These are phyloP conservation scores for Pangasius sanitwongsei DNA, from an alignment of 2,797 vertebrate species.

Conservation along the genomic window DNA sequence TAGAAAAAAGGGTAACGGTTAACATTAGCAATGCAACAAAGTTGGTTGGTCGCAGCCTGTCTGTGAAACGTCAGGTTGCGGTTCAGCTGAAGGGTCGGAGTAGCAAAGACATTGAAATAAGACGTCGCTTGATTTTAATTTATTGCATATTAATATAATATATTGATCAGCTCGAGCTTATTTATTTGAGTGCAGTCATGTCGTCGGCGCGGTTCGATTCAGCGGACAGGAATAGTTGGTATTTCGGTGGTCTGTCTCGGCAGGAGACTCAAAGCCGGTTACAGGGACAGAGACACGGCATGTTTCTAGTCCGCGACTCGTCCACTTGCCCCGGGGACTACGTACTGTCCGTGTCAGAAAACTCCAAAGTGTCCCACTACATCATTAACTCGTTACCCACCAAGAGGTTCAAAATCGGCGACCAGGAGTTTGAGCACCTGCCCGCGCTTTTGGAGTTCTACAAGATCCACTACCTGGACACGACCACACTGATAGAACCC, in stretches of 20 bases:
- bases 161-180: slow-evolving; percentile 57
- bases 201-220: slow-evolving; percentile 94
- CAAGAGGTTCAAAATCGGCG: slow-evolving; percentile 96
- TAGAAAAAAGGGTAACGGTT: neutral
- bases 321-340: slow-evolving; percentile 97
- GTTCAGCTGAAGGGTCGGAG: neutral
- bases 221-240: slow-evolving; percentile 92
- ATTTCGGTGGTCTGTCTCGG: slow-evolving; percentile 92
- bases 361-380: slow-evolving; percentile 97
- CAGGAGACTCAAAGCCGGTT: slow-evolving; percentile 91
- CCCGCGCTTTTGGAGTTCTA: slow-evolving; percentile 96
- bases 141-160: slow-evolving; percentile 51
- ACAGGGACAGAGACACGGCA: slow-evolving; percentile 93
- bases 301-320: slow-evolving; percentile 95
- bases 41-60: slow-evolving; percentile 69
- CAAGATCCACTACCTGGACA: slow-evolving; percentile 99
- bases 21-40: slow-evolving; percentile 69
- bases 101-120: neutral
- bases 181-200: slow-evolving; percentile 70
- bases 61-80: slow-evolving; percentile 68
- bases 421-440: slow-evolving; percentile 96
- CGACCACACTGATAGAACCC: slow-evolving; percentile 96
- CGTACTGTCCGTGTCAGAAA: slow-evolving; percentile 96
- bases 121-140: slow-evolving; percentile 48
- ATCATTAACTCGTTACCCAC: slow-evolving; percentile 96